Evolutionary conservation across 2,888 invertebrate genomes (phyloP), one percentile per base, ranked within the genome.

Genomic region (Antitype chi): DNA sequence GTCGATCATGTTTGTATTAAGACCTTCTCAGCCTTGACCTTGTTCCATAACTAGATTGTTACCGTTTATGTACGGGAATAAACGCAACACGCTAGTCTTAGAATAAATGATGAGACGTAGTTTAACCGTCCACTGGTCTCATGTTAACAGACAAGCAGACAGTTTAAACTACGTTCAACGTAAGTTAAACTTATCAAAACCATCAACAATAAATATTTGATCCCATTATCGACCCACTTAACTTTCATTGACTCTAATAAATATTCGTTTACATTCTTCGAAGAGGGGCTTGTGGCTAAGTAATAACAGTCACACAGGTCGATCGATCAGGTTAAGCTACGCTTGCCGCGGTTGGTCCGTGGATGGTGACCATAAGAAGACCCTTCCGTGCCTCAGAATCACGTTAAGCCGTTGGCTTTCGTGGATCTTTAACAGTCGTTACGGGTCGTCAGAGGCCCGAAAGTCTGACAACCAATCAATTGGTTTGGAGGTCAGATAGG

Each of bases 1-100:
- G 67, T 55, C 32, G 38, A 80, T 74, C 53, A n/a, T 53, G 32
- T 70, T 77, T 47, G 28, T 64, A 9, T 47, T 25, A 23, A 28
- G 15, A 52, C 32, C 49, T 66, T 5, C 67, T 20, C 55, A 25
- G 69, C 64, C 32, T 78, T 72, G 62, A 23, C 62, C 76, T 68
- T 25, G 59, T 25, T 69, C n/a, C 13, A 62, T 28, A 52, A 32
- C 43, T 52, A 28, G 2, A 49, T 32, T 59, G 23, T 32, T 69
- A 69, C 49, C 25, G 47, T 25, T 32, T 67, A 67, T 68, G 23
- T 17, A 69, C 20, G 23, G 23, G 59, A 64, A 49, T 20, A 67
- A 20, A 47, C 32, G 49, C 43, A 28, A 15, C 43, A 74, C 43
- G 62, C n/a, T 55, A 59, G 25, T 55, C 49, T 38, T 57, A 28